Conservation (phyloP, 2,888 invertebrate species). For the Cyclophora albipunctata region DNA sequence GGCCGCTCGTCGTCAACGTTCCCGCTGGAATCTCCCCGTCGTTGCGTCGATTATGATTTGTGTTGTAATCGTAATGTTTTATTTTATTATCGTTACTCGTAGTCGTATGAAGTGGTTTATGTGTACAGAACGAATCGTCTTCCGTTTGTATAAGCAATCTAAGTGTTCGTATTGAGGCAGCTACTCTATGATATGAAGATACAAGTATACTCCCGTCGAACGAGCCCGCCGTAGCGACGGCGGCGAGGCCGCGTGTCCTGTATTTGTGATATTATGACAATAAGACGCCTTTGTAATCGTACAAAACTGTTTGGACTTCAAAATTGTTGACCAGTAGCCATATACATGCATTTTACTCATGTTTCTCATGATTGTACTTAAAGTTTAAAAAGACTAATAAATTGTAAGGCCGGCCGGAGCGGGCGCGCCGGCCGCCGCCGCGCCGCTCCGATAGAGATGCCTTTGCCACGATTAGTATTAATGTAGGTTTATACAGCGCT, state of each 20-base stretch:
- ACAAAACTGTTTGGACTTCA: constrained; percentile 32
- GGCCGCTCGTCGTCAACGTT: constrained; percentile 16
- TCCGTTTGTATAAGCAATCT: constrained; percentile 48
- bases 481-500: constrained; percentile 32
- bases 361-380: constrained; percentile 51
- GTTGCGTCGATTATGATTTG: constrained; percentile 22
- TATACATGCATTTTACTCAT: constrained; percentile 29
- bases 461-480: constrained; percentile 61
- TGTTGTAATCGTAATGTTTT: constrained; percentile 37
- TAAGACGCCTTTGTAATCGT: constrained; percentile 42
- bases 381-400: constrained; percentile 52
- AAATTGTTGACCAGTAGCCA: constrained; percentile 27
- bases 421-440: constrained; percentile 27
- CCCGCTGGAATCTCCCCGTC: constrained; percentile 35
- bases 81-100: constrained; percentile 31
- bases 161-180: constrained; percentile 35
- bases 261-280: constrained; percentile 64
- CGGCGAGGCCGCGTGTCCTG: constrained; percentile 7
- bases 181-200: constrained; percentile 15
- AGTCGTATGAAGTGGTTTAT: constrained; percentile 16
- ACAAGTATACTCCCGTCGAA: constrained; percentile 20
- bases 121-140: constrained; percentile 41
- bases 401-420: constrained; percentile 21
- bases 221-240: constrained; percentile 4
- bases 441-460: constrained; percentile 39